Conservation (phyloP, 2,888 invertebrate species). For the Trichacis sp. region DNA sequence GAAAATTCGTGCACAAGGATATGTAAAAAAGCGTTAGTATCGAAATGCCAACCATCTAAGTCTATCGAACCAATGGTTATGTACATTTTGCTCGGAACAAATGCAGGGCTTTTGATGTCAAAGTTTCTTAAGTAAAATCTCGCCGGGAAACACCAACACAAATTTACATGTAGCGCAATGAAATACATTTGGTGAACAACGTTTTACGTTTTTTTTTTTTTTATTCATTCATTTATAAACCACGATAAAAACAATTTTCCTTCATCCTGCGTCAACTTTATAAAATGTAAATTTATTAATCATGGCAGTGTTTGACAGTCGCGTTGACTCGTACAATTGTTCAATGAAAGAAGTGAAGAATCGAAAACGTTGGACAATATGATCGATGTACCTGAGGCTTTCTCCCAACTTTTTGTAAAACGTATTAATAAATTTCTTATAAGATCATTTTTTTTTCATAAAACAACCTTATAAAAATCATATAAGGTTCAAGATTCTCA, state of each 20-base stretch:
- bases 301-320: conserved; percentile 3
- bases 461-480: too few species aligned
- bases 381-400: conserved; percentile 7
- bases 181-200: not conserved
- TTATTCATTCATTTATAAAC: not conserved
- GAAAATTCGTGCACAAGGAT: conserved; percentile 1
- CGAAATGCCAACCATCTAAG: not conserved
- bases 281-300: not conserved
- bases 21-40: conserved; percentile 2
- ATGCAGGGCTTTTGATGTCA: not conserved
- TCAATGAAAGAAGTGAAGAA: not conserved
- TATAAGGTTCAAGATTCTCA: too few species aligned
- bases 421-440: too few species aligned
- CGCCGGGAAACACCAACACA: not conserved
- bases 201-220: not conserved
- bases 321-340: not conserved
- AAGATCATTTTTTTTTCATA: too few species aligned
- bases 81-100: not conserved
- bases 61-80: conserved; percentile 21
- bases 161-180: not conserved
- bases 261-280: too few species aligned
- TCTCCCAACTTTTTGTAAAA: too few species aligned
- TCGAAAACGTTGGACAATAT: too few species aligned
- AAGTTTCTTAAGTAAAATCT: not conserved
- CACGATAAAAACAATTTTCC: not conserved